Base-by-base conservation (phyloP, 1,140 invertebrate species). In the Hylyphantes graminicola region DNA sequence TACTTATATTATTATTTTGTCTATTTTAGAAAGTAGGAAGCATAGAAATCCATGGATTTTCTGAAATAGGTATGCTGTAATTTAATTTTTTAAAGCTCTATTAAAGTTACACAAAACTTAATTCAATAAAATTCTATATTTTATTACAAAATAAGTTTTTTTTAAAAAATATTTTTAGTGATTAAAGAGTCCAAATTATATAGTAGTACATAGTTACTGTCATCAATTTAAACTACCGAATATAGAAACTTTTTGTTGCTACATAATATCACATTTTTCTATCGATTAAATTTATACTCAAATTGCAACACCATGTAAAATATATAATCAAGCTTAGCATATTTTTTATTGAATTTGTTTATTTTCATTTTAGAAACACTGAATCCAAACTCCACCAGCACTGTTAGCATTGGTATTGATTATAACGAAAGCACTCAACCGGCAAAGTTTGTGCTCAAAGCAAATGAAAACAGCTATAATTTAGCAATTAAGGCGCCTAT, bases 391-490 rank as follows among this genome's bases (percentile, higher is more conserved):
- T 88, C 88, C 51, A 88, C 86, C 8, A 87, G 87, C 5, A 87
- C 88, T 51, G 88, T 89, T 17, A 93, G 93, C 0, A 89, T 98
- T 85, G 96, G 96, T 13, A 92, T 98, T 48, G 97, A 99, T 91
- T 99, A 97, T 89, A 97, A 96, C 86, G 97, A 99, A 89, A 96
- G 95, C 6, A 97, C 95, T 65, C 96, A 97, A 90, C 93, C 95
- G 0, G 94, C 95, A 7, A 92, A 93, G 64, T 94, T 98, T 89
- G 94, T 95, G 87, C 91, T 98, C 51, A 89, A 92, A 15, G 93
- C 93, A 86, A 92, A 90, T 79, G 89, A 93, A 50, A 92, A 91
- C 70, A 91, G 85, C 91, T 92, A 89, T 55, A 89, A 90, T 21
- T 91, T 97, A 57, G 93, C 90, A 72, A 92, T 99, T 35, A 94